Conservation (phyloP, 1,140 invertebrate genomes). For the Papilio helenus region DNA sequence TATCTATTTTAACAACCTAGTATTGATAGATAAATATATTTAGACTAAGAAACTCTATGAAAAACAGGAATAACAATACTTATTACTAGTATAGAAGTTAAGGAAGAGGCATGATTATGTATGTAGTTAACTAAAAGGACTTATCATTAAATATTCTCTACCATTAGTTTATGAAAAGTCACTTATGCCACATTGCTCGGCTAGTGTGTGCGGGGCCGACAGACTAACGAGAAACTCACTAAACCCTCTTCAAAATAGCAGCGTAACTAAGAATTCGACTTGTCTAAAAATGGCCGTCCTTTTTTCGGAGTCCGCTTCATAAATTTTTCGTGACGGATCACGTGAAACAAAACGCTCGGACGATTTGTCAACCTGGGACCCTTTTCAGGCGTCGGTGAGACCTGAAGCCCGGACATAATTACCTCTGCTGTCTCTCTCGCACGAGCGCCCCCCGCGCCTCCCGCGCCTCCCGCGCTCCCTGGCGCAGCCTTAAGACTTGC, state of each 20-base stretch:
- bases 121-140: no score
- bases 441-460: neutral
- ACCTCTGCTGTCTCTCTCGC: slow-evolving; percentile 11
- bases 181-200: neutral
- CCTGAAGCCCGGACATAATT: slow-evolving; percentile 21
- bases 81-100: no score
- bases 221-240: neutral
- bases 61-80: no score
- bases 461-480: neutral
- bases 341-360: slow-evolving; percentile 34
- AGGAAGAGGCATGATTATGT: no score
- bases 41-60: no score
- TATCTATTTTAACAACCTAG: neutral
- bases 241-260: slow-evolving; percentile 7
- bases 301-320: slow-evolving; percentile 23
- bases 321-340: slow-evolving; percentile 31
- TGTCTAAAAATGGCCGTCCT: slow-evolving; percentile 20
- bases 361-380: slow-evolving; percentile 32
- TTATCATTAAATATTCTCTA: no score
- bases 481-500: neutral
- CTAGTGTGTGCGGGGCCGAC: neutral
- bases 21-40: no score
- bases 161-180: neutral
- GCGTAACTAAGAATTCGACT: slow-evolving; percentile 20
- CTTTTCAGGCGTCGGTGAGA: slow-evolving; percentile 27